Conservation (phyloP, 2,113 vertebrate genomes). For the Stegostoma tigrinum region DNA sequence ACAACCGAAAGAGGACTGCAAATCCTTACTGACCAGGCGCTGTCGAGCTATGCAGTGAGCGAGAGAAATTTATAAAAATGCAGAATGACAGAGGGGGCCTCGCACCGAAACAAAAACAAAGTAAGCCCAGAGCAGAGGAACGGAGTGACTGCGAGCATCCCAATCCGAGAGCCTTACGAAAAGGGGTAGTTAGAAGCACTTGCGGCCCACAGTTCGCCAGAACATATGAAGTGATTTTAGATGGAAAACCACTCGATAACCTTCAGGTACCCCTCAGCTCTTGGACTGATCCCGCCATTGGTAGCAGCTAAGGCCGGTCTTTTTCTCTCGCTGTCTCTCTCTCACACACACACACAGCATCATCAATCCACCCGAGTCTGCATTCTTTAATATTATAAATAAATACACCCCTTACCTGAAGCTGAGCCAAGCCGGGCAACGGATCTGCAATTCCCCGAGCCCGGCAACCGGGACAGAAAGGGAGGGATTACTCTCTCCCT, state of each 20-base stretch:
- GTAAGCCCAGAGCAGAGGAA: neutral
- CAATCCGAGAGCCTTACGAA: neutral
- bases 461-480: conserved; percentile 22
- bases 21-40: neutral
- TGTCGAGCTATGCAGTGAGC: neutral
- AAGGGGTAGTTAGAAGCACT: neutral
- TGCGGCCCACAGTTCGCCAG: too few species aligned
- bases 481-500: neutral
- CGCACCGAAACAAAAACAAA: too few species aligned
- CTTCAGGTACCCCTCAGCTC: neutral
- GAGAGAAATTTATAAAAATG: neutral
- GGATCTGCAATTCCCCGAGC: conserved; percentile 2
- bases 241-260: neutral
- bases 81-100: neutral
- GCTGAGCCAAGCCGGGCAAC: neutral
- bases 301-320: neutral
- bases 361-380: neutral
- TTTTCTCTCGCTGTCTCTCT: neutral
- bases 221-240: neutral
- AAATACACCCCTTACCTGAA: too few species aligned
- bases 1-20: too few species aligned
- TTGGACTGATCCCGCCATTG: neutral
- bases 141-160: neutral
- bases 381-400: too few species aligned
- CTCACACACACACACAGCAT: neutral